phyloP scores from a whole-genome alignment of 1,140 invertebrate species.

The Lasioglossum albipes region DNA sequence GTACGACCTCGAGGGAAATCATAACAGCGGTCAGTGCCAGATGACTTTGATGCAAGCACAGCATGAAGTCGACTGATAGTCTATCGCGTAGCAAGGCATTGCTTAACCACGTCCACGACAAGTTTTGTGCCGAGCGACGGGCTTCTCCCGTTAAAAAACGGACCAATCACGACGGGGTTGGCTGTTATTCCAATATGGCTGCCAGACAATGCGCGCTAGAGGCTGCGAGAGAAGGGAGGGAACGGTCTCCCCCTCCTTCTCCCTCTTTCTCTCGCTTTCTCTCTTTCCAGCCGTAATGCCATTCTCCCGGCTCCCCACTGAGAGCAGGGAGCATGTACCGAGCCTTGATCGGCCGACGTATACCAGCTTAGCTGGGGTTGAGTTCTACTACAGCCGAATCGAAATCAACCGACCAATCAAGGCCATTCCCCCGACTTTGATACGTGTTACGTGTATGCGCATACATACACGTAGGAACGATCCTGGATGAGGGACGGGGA shows the following conservation, averaged over 20 bases:
- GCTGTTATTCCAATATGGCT: conserved; percentile 78
- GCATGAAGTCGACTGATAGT: conserved; percentile 77
- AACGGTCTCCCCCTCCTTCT: conserved; percentile 70
- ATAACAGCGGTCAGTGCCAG: conserved; percentile 55
- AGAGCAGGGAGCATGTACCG: conserved; percentile 62
- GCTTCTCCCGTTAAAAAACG: conserved; percentile 75
- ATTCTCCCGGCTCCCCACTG: conserved; percentile 77
- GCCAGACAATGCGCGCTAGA: conserved; percentile 74
- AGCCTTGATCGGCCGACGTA: conserved; percentile 58
- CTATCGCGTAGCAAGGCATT: conserved; percentile 76
- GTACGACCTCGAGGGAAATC: conserved; percentile 49
- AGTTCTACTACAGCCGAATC: conserved; percentile 56
- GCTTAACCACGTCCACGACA: conserved; percentile 70
- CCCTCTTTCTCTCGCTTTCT: too few relatives aligned
- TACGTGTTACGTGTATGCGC: not conserved
- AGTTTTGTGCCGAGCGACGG: conserved; percentile 70
- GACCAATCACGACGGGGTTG: conserved; percentile 77
- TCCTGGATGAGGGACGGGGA: not conserved
- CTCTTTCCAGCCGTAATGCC: conserved; percentile 67
- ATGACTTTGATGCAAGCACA: conserved; percentile 71
- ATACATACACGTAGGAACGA: not conserved
- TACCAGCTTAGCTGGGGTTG: conserved; percentile 66
- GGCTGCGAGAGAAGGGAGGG: conserved; percentile 66
- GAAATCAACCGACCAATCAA: conserved; percentile 43
- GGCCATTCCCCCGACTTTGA: not conserved